Conservation (phyloP, 2,797 vertebrate genomes). For the Distichodus sexfasciatus region DNA sequence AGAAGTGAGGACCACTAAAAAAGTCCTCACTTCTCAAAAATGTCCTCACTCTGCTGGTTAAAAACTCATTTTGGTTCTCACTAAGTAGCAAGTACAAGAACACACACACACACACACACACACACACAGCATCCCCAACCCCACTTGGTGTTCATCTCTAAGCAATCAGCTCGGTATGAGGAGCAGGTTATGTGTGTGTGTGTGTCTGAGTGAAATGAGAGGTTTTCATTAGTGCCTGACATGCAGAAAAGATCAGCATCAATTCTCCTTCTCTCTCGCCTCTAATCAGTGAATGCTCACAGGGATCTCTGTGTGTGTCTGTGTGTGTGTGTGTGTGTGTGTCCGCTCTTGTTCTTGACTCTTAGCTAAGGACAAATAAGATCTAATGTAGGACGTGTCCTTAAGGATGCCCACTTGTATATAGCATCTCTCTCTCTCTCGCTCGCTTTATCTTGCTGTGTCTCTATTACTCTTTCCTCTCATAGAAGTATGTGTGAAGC, state of each 20-base stretch:
- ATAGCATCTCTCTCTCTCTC: constrained; percentile 43
- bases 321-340: constrained; percentile 4
- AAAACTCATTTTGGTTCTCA: no score
- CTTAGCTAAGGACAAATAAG: constrained; percentile 19
- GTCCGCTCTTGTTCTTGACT: constrained; percentile 12
- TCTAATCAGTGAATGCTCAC: constrained; percentile 15
- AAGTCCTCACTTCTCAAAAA: no score
- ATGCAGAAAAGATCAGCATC: constrained; percentile 65
- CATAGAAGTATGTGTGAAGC: background rate
- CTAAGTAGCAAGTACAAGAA: no score
- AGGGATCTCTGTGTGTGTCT: background rate
- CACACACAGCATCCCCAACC: background rate
- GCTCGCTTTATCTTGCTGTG: background rate
- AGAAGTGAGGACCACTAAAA: no score
- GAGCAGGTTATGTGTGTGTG: constrained; percentile 71
- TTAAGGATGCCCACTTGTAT: constrained; percentile 65
- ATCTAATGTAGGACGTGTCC: constrained; percentile 67
- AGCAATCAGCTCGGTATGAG: constrained; percentile 61
- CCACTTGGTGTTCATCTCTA: constrained; percentile 10
- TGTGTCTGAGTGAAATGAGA: constrained; percentile 73
- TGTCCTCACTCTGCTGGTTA: no score
- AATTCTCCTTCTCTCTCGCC: background rate
- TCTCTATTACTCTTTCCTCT: background rate
- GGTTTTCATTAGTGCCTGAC: constrained; percentile 73
- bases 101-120: background rate